Evolutionary conservation across 1,140 invertebrate genomes (phyloP).

Genomic region (Heliconius eleuchia): DNA sequence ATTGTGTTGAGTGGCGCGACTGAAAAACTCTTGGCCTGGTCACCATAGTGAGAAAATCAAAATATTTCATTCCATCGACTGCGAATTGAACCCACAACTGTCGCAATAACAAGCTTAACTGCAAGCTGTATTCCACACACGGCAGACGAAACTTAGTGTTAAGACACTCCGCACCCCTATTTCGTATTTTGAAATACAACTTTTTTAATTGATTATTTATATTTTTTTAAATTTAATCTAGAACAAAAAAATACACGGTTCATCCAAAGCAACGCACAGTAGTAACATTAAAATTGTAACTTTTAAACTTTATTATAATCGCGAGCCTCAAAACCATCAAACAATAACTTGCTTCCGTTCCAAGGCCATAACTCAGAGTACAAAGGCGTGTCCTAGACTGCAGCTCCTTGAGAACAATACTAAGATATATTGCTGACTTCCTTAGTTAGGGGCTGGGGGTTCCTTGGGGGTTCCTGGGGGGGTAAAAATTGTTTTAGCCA

Average conservation of each 20-base stretch:
- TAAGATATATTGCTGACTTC: constrained; percentile 53
- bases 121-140: too few species aligned
- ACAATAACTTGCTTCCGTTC: constrained; percentile 57
- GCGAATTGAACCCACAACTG: too few species aligned
- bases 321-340: constrained; percentile 48
- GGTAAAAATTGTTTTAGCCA: constrained; percentile 42
- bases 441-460: constrained; percentile 34
- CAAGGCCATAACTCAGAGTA: constrained; percentile 48
- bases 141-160: too few species aligned
- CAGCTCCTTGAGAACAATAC: constrained; percentile 59
- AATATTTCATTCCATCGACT: too few species aligned
- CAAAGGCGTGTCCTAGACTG: constrained; percentile 42
- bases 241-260: background rate
- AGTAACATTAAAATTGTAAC: constrained; percentile 19
- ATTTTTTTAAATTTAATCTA: too few species aligned
- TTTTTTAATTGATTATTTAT: too few species aligned
- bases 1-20: too few species aligned
- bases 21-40: too few species aligned
- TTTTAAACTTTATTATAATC: constrained; percentile 21
- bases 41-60: too few species aligned
- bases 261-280: background rate
- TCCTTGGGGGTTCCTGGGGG: background rate
- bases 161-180: too few species aligned
- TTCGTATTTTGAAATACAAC: too few species aligned
- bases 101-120: too few species aligned